Evolutionary conservation across 2,888 invertebrate species (phyloP), one percentile per base, ranked within the genome.

Genomic region (Phorcus lineatus): DNA sequence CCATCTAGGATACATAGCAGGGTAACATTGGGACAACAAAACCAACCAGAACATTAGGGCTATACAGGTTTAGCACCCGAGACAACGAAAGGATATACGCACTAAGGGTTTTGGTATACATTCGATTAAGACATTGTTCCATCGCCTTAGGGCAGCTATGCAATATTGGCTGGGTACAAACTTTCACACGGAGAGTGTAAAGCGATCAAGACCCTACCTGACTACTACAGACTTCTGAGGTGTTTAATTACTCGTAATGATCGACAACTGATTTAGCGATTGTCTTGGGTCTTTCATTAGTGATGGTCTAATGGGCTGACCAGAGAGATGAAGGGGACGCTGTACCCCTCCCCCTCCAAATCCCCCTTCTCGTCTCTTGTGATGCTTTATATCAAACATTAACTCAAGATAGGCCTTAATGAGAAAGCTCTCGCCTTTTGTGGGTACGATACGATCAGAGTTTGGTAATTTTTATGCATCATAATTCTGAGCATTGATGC

Each of bases 101-200:
- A 74, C 17, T 24, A 19, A 19, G 76, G 76, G 55, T 76, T 76
- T 54, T 28, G 76, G 55, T 76, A 55, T 55, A 19, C 74, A n/a
- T 53, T 36, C 53, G 76, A 76, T 76, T 76, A 76, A 54, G 76
- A 24, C 54, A 40, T 54, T 36, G 55, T 28, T 28, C n/a, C 13
- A 22, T 24, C n/a, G 54, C 76, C 54, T 76, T 31, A n/a, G 54
- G 53, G 31, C 13, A 9, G 31, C 24, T 31, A 55, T 28, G 54
- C 36, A 76, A 53, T 75, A 22, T 24, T 28, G 31, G 31, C 24
- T 31, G 9, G 76, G 55, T 52, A 76, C 24, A 76, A 53, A 76
- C 76, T 76, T 76, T 76, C 54, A 76, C 76, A 55, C 76, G 53
- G 31, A 55, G n/a, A 54, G 76, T 76, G 76, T 76, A 40, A 76